Evolutionary conservation across 2,888 invertebrate genomes (phyloP).

Genomic region (Caenorhabditis wallacei): DNA sequence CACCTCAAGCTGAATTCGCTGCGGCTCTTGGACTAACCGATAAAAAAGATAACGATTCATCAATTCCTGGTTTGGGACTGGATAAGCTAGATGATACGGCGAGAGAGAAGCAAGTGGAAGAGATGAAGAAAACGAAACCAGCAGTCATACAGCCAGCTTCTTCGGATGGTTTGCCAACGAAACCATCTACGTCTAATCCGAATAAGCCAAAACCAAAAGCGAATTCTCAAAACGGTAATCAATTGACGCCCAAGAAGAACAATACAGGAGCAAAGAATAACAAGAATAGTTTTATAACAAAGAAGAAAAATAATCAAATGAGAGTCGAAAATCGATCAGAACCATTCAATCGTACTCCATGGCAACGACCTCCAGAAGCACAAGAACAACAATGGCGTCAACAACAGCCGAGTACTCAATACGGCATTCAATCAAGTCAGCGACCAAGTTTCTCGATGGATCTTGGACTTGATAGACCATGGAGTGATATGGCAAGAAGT

Average conservation of each 20-base stretch:
- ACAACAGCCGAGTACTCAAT: conserved; percentile 19
- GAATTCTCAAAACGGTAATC: not conserved
- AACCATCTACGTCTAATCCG: not conserved
- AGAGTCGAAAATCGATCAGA: not conserved
- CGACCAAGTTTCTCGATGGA: conserved; percentile 10
- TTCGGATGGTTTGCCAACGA: not conserved
- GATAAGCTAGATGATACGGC: conserved; percentile 11
- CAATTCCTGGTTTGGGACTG: conserved; percentile 24
- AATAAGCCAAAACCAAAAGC: not conserved
- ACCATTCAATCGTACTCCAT: not conserved
- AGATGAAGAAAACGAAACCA: conserved; percentile 15
- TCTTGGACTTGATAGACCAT: conserved; percentile 28
- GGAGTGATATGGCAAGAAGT: conserved; percentile 18
- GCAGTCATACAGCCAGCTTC: not conserved
- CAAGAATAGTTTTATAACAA: not conserved
- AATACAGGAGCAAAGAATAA: not conserved
- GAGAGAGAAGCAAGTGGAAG: conserved; percentile 12
- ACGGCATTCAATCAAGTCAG: conserved; percentile 29
- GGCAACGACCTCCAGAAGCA: conserved; percentile 4
- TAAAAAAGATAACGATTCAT: not conserved
- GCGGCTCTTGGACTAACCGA: conserved; percentile 35
- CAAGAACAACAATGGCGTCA: conserved; percentile 15
- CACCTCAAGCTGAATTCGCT: conserved; percentile 48
- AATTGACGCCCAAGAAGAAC: not conserved
- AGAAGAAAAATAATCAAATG: not conserved